Base-by-base conservation (phyloP, 64 coral and sea anemone genomes). In the Stichodactyla mertensii region DNA sequence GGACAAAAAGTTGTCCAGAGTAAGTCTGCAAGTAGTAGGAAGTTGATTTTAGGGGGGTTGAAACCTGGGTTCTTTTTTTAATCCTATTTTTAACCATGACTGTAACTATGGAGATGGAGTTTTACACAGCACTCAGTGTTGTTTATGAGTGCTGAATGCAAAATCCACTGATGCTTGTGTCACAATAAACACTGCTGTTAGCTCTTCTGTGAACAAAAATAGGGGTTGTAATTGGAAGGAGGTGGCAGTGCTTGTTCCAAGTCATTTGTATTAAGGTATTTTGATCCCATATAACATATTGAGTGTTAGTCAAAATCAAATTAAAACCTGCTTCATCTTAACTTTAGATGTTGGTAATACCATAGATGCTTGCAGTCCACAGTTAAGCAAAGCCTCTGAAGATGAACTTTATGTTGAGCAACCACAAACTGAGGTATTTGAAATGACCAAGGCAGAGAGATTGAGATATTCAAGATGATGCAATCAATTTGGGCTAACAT, bases 341-440 rank as follows among this genome's bases (percentile, higher is more conserved):
- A 66, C 1, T n/a, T n/a, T 23, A 81, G 78, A 53, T 54, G 36
- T 55, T 81, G 36, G 51, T 53, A 52, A 81, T 52, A 52, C 1
- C 16, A 81, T 20, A 53, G 78, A 81, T 81, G 78, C 78, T 53
- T 15, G 53, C 20, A 81, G 78, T 81, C 78, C 78, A 11, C 78
- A 81, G 53, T 20, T 81, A 81, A 81, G 78, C 53, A 81, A 81
- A 53, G 51, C 36, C 53, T 81, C 78, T 53, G 51, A 81, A 19
- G 78, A 81, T 81, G 78, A 81, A 55, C 78, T 81, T 54, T 81
- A 81, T 10, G 53, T 53, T 54, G 78, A 81, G 53, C 51, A 81
- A 81, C 51, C 53, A 28, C 15, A 7, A 8, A 71, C 19, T 19
- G 19, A 71, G 67, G 67, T 71, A 71, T 58, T 58, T 58, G 4